Evolutionary conservation across 2,888 invertebrate genomes (phyloP).

Genomic region (Agonopterix alstromeriana): DNA sequence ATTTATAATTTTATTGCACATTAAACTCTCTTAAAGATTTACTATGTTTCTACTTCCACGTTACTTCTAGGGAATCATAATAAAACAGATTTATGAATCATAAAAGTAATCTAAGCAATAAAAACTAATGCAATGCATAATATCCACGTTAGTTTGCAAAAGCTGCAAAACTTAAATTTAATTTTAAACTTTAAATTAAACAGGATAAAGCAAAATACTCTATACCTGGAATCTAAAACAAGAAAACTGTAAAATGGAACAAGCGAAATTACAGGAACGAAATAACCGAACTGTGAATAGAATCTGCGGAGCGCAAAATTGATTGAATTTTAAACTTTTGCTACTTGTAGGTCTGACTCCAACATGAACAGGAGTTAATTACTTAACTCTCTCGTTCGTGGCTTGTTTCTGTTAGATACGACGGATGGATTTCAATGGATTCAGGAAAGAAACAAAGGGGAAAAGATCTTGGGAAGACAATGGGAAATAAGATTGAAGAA

Average conservation of each 20-base stretch:
- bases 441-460: background rate
- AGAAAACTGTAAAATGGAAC: background rate
- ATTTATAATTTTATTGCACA: too few species aligned
- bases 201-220: background rate
- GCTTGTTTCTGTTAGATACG: background rate
- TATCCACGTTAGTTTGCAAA: too few species aligned
- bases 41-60: too few species aligned
- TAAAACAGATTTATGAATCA: too few species aligned
- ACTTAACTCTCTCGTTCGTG: constrained; percentile 23
- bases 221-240: background rate
- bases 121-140: too few species aligned
- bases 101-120: too few species aligned
- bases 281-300: constrained; percentile 29
- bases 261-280: constrained; percentile 28
- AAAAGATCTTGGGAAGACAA: background rate
- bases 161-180: too few species aligned
- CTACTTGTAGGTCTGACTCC: constrained; percentile 14
- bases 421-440: background rate
- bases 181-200: too few species aligned
- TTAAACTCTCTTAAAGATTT: too few species aligned
- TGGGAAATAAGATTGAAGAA: background rate
- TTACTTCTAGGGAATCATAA: too few species aligned
- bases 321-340: constrained; percentile 53
- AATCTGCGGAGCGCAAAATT: constrained; percentile 39
- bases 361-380: constrained; percentile 31